Evolutionary conservation across 2,113 vertebrate species (phyloP), one percentile per base, ranked within the genome.

Genomic region (Nettapus auritus): DNA sequence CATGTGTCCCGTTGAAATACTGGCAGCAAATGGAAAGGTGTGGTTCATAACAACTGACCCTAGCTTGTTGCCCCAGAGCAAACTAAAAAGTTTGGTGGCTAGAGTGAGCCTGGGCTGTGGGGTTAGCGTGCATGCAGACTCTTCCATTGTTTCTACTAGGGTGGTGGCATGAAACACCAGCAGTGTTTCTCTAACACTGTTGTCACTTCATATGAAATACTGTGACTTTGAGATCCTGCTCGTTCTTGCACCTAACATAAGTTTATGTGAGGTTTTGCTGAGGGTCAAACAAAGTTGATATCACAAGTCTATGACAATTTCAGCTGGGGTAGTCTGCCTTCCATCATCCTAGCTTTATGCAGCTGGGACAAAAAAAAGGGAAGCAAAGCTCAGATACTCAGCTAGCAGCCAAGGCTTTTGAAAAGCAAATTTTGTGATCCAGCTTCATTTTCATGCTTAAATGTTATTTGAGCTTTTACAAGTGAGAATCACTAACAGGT

Each of bases 91-190:
- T 16, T 57, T 23, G 8, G 18, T 53, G 63, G 21, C 56, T 70
- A 46, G 21, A 81, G 29, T 1, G 9, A 88, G 25, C 48, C 29
- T 62, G 29, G 46, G 12, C 57, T 46, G 34, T 0, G 0, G 25
- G 21, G 7, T 46, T 18, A 57, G 20, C 0, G 0, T 67, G 53
- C 21, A 81, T 40, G 14, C 0, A 0, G 42, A 13, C 22, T 63
- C 33, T 73, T 17, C 71, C 4, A 0, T 29, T 2, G 4, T 33
- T 68, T 67, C 55, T n/a, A 38, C n/a, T 48, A 13, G 42, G 25
- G n/a, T 18, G 20, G 66, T 59, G 55, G 52, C 3, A 2, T 11
- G 12, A 48, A 60, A 42, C 29, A 48, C 29, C 62, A 50, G 46
- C 29, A 26, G 31, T 67, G 21, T 29, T 90, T 40, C 93, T 59